phyloP scores from a whole-genome alignment of 2,113 vertebrate species.

The Chascanopsetta lugubris region DNA sequence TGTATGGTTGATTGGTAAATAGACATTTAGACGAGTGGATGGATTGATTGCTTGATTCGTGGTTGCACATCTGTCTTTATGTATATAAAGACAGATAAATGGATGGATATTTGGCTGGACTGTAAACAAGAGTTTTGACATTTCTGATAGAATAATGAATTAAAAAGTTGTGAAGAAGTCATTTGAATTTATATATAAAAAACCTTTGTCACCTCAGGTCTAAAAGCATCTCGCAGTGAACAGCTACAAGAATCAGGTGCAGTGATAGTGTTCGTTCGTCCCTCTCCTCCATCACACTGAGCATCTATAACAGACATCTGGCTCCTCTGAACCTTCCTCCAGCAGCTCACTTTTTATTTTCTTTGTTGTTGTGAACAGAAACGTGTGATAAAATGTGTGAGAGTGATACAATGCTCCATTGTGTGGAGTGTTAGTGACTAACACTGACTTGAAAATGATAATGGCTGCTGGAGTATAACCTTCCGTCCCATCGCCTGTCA shows the following conservation, averaged over 20 bases:
- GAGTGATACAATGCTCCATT: slow-evolving; percentile 13
- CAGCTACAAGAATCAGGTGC: not conserved
- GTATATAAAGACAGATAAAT: too few relatives aligned
- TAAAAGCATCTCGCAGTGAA: not conserved
- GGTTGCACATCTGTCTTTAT: too few relatives aligned
- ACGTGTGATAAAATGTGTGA: slow-evolving; percentile 27
- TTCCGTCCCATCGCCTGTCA: slow-evolving; percentile 40
- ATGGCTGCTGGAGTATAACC: slow-evolving; percentile 35
- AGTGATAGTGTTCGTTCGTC: not conserved
- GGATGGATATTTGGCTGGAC: too few relatives aligned
- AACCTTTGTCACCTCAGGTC: too few relatives aligned
- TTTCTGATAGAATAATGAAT: too few relatives aligned
- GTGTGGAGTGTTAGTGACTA: slow-evolving; percentile 21
- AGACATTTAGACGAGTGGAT: too few relatives aligned
- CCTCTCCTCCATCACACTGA: not conserved
- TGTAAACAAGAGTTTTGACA: too few relatives aligned
- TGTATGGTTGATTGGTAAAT: too few relatives aligned
- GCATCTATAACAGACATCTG: not conserved
- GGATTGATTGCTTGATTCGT: too few relatives aligned
- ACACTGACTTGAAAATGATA: slow-evolving; percentile 11
- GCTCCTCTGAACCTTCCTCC: not conserved
- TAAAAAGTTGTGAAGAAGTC: too few relatives aligned
- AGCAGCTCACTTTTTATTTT: not conserved
- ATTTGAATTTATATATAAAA: too few relatives aligned
- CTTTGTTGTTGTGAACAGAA: slow-evolving; percentile 6